These are phyloP conservation scores for Pherbina coryleti DNA, from an alignment of 2,888 invertebrate genomes.

Conservation along the genomic window DNA sequence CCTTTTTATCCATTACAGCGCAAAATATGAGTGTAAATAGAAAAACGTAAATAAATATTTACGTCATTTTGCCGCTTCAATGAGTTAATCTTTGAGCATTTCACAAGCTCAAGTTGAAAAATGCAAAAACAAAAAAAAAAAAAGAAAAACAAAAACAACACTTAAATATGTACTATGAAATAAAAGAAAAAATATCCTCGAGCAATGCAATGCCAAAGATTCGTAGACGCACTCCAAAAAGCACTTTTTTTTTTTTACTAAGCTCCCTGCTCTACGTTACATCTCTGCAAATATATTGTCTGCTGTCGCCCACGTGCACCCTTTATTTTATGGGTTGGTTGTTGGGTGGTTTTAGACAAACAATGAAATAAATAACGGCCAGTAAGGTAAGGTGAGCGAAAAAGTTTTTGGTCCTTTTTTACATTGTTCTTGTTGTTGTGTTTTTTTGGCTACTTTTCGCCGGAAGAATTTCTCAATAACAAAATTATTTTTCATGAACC, in stretches of 20 bases:
- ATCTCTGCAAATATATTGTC: slow-evolving; percentile 1
- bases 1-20: too few species aligned
- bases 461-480: slow-evolving; percentile 14
- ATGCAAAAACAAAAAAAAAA: not conserved
- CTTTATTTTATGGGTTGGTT: not conserved
- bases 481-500: slow-evolving; percentile 5
- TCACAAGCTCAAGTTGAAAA: slow-evolving; percentile 2
- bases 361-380: not conserved
- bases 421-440: not conserved
- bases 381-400: not conserved
- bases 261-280: not conserved
- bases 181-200: not conserved
- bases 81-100: slow-evolving; percentile 48
- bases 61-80: slow-evolving; percentile 55
- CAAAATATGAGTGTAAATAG: slow-evolving; percentile 3
- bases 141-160: not conserved
- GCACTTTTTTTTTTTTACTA: too few species aligned
- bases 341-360: not conserved
- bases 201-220: not conserved
- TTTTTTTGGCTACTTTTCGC: not conserved
- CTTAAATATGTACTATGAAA: not conserved
- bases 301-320: not conserved
- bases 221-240: too few species aligned
- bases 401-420: not conserved
- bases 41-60: slow-evolving; percentile 48